These are phyloP conservation scores for Drosophila yooni DNA, from an alignment of 2,888 invertebrate genomes.

Conservation along the genomic window DNA sequence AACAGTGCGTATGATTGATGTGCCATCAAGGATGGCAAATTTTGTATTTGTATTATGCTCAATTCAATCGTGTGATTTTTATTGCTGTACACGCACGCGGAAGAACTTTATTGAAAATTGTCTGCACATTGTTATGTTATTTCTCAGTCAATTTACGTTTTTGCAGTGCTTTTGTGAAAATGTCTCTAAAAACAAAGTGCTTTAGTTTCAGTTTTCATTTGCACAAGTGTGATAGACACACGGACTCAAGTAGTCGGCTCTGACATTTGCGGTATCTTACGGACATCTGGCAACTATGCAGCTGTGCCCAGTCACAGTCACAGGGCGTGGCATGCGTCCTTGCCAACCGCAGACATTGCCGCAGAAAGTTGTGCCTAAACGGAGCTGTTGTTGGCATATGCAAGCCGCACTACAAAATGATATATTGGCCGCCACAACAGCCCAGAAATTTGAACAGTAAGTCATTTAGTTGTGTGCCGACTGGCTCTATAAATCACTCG, in stretches of 20 bases:
- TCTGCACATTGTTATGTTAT: constrained; percentile 27
- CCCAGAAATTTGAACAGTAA: constrained; percentile 32
- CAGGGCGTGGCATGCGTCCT: constrained; percentile 68
- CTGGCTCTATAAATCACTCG: constrained; percentile 47
- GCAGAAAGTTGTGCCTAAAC: constrained; percentile 38
- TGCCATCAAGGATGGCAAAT: constrained; percentile 17
- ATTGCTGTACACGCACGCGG: constrained; percentile 16
- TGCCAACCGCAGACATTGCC: constrained; percentile 58
- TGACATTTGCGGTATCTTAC: constrained; percentile 36
- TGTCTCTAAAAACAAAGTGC: constrained; percentile 13
- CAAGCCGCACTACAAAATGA: constrained; percentile 52
- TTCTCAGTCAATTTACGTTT: constrained; percentile 25
- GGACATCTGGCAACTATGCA: constrained; percentile 17
- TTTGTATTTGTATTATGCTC: constrained; percentile 40
- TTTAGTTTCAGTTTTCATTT: constrained; percentile 28
- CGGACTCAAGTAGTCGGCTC: constrained; percentile 27
- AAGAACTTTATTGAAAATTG: constrained; percentile 36
- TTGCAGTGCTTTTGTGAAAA: constrained; percentile 1
- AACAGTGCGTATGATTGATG: constrained; percentile 53
- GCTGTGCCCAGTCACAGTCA: constrained; percentile 27
- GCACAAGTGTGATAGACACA: constrained; percentile 63
- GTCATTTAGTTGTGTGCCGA: constrained; percentile 37
- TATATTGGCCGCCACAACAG: constrained; percentile 46
- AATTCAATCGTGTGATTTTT: constrained; percentile 42
- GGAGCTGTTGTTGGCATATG: constrained; percentile 41